Evolutionary conservation across 2,888 invertebrate genomes (phyloP).

Genomic region (Meiosimyza decipiens): DNA sequence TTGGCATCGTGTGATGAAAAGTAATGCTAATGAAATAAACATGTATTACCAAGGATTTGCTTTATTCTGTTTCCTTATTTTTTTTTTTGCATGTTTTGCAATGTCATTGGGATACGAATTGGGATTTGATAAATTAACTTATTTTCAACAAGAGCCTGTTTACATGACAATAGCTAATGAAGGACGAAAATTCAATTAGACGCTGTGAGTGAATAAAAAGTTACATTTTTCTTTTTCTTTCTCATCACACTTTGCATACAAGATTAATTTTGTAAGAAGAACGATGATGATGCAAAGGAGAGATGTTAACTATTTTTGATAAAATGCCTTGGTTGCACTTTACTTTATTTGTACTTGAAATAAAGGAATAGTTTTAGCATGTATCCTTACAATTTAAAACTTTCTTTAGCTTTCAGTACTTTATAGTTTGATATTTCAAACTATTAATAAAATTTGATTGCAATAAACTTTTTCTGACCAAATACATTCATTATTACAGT

Average conservation of each 20-base stretch:
- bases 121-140: constrained; percentile 24
- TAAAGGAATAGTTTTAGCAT: too few species aligned
- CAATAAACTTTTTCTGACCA: too few species aligned
- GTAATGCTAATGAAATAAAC: constrained; percentile 52
- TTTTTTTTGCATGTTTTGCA: background rate
- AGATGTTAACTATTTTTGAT: too few species aligned
- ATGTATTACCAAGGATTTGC: constrained; percentile 42
- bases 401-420: too few species aligned
- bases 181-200: constrained; percentile 24
- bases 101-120: background rate
- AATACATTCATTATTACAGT: too few species aligned
- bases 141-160: background rate
- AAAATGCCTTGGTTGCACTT: too few species aligned
- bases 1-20: constrained; percentile 31
- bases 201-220: background rate
- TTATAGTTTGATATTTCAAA: too few species aligned
- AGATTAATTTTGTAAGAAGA: background rate
- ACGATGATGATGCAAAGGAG: too few species aligned
- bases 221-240: constrained; percentile 1
- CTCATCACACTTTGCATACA: background rate
- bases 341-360: too few species aligned
- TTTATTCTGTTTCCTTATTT: background rate
- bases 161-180: background rate
- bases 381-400: too few species aligned
- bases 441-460: too few species aligned